Evolutionary conservation across 64 coral and sea anemone species (phyloP).

Genomic region (Pocillopora verrucosa): DNA sequence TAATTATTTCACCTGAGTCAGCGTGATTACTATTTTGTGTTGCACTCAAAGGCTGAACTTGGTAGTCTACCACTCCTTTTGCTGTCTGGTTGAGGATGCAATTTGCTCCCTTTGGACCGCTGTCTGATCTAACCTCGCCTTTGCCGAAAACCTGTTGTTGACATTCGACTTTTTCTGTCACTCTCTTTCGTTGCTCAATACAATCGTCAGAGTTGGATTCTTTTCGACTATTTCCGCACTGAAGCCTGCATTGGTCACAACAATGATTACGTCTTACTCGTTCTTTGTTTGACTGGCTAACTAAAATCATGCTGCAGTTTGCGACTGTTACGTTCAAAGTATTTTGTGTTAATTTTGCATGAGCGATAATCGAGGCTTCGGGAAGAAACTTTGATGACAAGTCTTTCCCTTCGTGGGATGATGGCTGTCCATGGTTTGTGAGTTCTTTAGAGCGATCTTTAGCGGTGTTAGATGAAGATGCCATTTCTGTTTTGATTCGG

Average conservation of each 20-base stretch:
- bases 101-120: neutral
- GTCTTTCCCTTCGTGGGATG: neutral
- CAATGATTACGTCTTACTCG: neutral
- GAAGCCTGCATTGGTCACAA: neutral
- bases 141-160: neutral
- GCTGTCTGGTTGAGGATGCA: neutral
- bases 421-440: neutral
- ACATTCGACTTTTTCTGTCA: neutral
- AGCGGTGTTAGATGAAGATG: neutral
- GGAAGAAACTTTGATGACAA: neutral
- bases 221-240: neutral
- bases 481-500: neutral
- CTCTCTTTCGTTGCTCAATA: neutral
- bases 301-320: neutral
- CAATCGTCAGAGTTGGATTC: neutral
- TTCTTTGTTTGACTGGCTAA: neutral
- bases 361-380: neutral
- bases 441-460: neutral
- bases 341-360: neutral
- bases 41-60: neutral
- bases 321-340: neutral
- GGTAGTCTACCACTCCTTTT: neutral
- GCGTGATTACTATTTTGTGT: neutral
- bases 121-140: neutral
- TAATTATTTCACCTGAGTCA: neutral